Base-by-base conservation (phyloP, 2,888 invertebrate genomes). In the Cataglyphis altisquamis region DNA sequence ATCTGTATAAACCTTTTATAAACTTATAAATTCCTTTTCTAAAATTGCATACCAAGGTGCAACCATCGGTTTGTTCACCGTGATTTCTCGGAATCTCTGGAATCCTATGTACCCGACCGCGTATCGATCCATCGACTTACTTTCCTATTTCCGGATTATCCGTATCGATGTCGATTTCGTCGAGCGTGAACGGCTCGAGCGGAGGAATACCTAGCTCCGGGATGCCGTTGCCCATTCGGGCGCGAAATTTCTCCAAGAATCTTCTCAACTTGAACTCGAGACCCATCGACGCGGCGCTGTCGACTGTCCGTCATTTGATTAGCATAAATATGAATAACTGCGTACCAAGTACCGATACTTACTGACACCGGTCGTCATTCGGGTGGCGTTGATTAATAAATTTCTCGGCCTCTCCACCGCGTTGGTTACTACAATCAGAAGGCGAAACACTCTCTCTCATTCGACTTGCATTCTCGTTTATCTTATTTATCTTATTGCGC, bases 251-350 rank as follows among this genome's bases (percentile, higher is more conserved):
- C 64, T 94, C 94, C 64, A 94, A 72, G 45, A 94, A 74, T 80
- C 92, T 90, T 72, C 90, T 90, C 68, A 94, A 87, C 70, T 94
- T 93, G 86, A 93, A 92, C 82, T 94, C 94, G 75, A 94, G 87
- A 60, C 93, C 93, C 72, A 85, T 94, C 63, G 94, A 94, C 4
- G 94, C 91, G 45, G 94, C 94, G 83, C 92, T 94, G 91, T 94
- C 94, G 89, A 94, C 94, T 94, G 89, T 91, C 89, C 93, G 88
- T 8, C 0, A 66, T 68, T 68, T 10, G 12, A 78, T 78, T 70
- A 70, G n/a, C 55, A 57, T 67, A 41, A 77, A 78, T 18, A 45
- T 32, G 21, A 77, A 29, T 36, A 39, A 36, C 21, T 8, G 4
- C 8, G n/a, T 6, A 29, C 2, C 8, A 12, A 4, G 15, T 72